Base-by-base conservation (phyloP, 2,113 vertebrate species). In the Reinhardtius hippoglossoides region DNA sequence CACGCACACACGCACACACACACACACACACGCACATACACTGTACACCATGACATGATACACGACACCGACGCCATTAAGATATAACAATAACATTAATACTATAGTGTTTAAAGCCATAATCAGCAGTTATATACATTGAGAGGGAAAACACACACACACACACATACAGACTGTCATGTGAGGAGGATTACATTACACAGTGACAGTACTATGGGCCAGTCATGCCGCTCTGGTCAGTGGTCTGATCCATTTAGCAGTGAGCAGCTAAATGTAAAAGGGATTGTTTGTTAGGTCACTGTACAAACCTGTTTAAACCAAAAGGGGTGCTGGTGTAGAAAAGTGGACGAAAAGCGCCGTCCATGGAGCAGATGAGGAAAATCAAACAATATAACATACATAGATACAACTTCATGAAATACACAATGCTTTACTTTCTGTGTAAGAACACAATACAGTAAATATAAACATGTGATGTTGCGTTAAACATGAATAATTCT, bases 201-300 rank as follows among this genome's bases (percentile, higher is more conserved):
- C 9, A 57, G 70, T 64, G 26, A 75, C 55, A 54, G 31, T 0
- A 3, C 67, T 55, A 69, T 16, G 56, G 66, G 76, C 67, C 56
- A 2, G 71, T 79, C 70, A 71, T 66, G 79, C 42, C 18, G 59
- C 70, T 75, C 74, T 70, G 78, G 64, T 85, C 76, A 83, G 76
- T 71, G 52, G 24, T 82, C 66, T 88, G 84, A 89, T 88, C 82
- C 77, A 85, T 87, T 90, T 87, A 91, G 48, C 14, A 3, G 26
- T 69, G 71, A 85, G 75, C 72, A 58, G 76, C 77, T 88, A 48
- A 83, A 76, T 81, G 80, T 83, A 88, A 90, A 90, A 67, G 76
- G 76, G 87, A 86, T 86, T 77, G 72, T 56, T 74, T n/a, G 44
- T 58, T 21, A 72, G 75, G 83, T 76, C 82, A 71, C 24, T 13